These are phyloP conservation scores for Alces alces DNA, from an alignment of 2,113 vertebrate species.

Conservation along the genomic window DNA sequence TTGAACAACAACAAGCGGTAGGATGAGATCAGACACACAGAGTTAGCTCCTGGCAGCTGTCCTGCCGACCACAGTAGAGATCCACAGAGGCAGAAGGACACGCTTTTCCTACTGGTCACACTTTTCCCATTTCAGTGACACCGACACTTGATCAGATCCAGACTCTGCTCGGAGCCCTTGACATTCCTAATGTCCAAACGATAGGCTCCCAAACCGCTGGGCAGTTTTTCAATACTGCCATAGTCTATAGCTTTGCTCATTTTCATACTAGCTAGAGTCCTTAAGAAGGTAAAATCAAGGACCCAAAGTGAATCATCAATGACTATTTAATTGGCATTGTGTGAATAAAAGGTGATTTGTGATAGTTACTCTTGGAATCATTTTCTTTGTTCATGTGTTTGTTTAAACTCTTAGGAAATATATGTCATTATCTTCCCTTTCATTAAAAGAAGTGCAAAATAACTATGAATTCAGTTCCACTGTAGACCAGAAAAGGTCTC, in stretches of 20 bases:
- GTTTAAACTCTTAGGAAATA: neutral
- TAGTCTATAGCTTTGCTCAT: neutral
- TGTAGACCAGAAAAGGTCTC: neutral
- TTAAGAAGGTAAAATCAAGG: neutral
- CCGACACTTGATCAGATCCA: neutral
- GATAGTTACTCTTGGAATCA: neutral
- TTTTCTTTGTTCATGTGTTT: neutral
- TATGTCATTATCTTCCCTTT: neutral
- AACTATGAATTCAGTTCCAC: neutral
- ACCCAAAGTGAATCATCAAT: neutral
- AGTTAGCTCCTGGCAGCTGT: neutral
- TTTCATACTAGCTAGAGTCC: neutral
- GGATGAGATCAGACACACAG: neutral
- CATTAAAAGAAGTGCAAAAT: neutral
- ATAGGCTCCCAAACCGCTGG: neutral
- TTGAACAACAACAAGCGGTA: neutral
- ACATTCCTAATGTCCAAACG: neutral
- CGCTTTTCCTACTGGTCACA: neutral
- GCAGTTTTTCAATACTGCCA: neutral
- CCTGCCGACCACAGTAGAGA: neutral
- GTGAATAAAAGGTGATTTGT: neutral
- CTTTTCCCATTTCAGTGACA: neutral
- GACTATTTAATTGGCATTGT: neutral
- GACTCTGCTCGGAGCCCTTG: neutral
- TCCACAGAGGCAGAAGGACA: neutral